phyloP scores from a whole-genome alignment of 1,140 invertebrate genomes.

The Calycopis cecrops region DNA sequence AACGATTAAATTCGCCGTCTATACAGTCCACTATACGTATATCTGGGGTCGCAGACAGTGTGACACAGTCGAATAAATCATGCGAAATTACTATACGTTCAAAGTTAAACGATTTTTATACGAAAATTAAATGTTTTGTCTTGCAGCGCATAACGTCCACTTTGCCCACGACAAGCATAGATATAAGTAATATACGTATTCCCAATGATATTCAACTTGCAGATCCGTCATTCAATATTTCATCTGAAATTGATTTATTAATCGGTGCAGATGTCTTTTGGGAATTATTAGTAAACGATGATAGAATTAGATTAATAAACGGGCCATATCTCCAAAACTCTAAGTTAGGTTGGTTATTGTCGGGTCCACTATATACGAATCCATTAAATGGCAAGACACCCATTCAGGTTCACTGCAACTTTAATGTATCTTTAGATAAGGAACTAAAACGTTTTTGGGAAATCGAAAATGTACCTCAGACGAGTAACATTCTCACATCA shows the following conservation, averaged over 20 bases:
- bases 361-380: slow-evolving; percentile 16
- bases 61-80: slow-evolving; percentile 25
- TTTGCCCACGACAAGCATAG: not conserved
- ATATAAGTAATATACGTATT: not conserved
- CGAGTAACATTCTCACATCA: not conserved
- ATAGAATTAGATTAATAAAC: slow-evolving; percentile 19
- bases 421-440: slow-evolving; percentile 15
- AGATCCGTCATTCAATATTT: slow-evolving; percentile 19
- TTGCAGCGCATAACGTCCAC: not conserved
- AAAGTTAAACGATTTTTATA: slow-evolving; percentile 19
- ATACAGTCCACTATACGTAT: slow-evolving; percentile 33
- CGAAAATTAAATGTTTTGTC: not conserved
- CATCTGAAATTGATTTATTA: slow-evolving; percentile 24
- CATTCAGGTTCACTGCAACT: slow-evolving; percentile 10
- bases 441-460: slow-evolving; percentile 21
- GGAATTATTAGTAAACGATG: slow-evolving; percentile 22
- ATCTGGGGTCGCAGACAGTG: slow-evolving; percentile 23
- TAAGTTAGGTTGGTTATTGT: slow-evolving; percentile 27
- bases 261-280: slow-evolving; percentile 28
- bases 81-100: slow-evolving; percentile 26
- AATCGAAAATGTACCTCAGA: slow-evolving; percentile 16
- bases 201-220: slow-evolving; percentile 7
- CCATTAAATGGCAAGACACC: too few species aligned
- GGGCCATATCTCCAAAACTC: slow-evolving; percentile 26
- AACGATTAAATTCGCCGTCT: slow-evolving; percentile 23